Conservation (phyloP, 92 coral and sea anemone species). For the Phymanthus crucifer region DNA sequence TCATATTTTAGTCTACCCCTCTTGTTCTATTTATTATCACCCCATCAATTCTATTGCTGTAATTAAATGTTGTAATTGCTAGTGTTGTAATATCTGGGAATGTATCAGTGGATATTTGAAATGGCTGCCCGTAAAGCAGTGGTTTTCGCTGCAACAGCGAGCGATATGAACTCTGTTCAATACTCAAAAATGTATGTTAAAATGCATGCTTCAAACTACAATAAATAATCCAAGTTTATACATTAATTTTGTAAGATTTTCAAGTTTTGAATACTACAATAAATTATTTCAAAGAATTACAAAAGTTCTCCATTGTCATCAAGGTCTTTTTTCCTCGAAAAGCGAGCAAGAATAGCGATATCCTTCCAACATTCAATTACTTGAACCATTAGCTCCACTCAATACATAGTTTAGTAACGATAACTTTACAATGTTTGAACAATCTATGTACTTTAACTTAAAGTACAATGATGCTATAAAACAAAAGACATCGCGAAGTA, state of each 20-base stretch:
- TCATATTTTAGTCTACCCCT: no score
- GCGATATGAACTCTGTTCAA: not conserved
- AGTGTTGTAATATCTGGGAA: not conserved
- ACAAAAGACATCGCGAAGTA: not conserved
- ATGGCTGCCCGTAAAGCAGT: conserved; percentile 10
- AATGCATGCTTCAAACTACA: not conserved
- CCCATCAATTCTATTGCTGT: not conserved
- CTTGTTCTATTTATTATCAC: not conserved
- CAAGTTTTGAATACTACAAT: not conserved
- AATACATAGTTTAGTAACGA: not conserved
- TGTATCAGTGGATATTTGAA: conserved; percentile 38
- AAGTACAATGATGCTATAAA: not conserved
- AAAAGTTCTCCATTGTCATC: not conserved
- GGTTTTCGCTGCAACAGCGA: not conserved
- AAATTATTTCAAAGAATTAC: not conserved
- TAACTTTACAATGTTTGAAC: not conserved
- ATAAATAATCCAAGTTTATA: not conserved
- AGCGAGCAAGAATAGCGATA: not conserved
- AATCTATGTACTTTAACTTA: not conserved
- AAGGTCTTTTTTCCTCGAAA: not conserved
- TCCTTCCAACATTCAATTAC: not conserved
- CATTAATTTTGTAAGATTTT: not conserved
- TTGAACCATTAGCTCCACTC: not conserved
- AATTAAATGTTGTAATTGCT: not conserved
- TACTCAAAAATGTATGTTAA: not conserved